phyloP scores from a whole-genome alignment of 2,113 vertebrate species.

The Machaerirhynchus nigripectus region DNA sequence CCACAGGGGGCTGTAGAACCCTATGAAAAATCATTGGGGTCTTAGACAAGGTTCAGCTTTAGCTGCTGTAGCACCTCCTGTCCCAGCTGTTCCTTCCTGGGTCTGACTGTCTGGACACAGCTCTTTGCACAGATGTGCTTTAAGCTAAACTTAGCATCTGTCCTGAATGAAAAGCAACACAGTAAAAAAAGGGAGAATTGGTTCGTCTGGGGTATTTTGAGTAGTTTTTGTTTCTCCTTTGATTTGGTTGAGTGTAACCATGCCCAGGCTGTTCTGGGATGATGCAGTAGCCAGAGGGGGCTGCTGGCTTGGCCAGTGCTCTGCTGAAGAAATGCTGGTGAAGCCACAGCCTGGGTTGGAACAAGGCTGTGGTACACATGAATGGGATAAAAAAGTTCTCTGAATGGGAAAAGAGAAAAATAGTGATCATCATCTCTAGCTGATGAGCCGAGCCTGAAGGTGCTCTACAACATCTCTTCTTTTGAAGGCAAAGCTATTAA shows the following conservation, averaged over 20 bases:
- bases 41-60: background rate
- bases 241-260: background rate
- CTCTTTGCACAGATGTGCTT: background rate
- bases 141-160: background rate
- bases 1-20: background rate
- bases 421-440: background rate
- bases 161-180: background rate
- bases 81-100: background rate
- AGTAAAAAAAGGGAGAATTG: background rate
- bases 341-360: background rate
- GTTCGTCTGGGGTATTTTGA: background rate
- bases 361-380: background rate
- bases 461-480: background rate
- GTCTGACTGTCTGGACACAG: background rate
- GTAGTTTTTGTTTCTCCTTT: background rate
- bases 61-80: background rate
- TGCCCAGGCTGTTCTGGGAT: background rate
- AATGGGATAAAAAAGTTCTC: background rate
- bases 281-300: background rate
- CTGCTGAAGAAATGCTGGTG: background rate
- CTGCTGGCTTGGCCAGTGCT: background rate
- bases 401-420: background rate
- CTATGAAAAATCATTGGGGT: fast-evolving
- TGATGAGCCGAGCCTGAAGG: background rate
- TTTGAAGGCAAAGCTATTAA: background rate